phyloP scores from a whole-genome alignment of 2,113 vertebrate species.

The Channa maculata region DNA sequence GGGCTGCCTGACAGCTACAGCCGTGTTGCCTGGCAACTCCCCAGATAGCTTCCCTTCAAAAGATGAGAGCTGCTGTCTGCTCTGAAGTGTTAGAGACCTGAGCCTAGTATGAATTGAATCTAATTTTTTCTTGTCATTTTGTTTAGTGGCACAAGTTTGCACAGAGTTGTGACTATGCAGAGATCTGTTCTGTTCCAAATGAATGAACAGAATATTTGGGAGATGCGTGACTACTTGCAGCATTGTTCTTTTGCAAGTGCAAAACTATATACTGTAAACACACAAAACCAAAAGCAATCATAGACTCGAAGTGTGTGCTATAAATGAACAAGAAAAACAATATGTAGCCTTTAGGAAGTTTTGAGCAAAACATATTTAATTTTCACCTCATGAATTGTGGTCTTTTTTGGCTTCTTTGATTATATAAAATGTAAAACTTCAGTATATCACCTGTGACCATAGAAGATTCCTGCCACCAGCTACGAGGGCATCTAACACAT shows the following conservation, averaged over 20 bases:
- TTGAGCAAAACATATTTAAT: no score
- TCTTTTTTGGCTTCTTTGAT: no score
- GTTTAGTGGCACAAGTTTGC: conserved; percentile 71
- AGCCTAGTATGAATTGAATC: conserved; percentile 70
- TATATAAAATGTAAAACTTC: no score
- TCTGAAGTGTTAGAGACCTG: conserved; percentile 62
- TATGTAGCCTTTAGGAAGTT: no score
- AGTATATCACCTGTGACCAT: background rate
- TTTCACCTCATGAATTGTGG: no score
- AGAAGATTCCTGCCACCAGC: conserved; percentile 17
- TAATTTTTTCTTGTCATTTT: conserved; percentile 72
- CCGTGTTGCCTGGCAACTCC: conserved; percentile 82
- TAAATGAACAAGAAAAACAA: no score
- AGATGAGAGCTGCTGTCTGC: conserved; percentile 58
- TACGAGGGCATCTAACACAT: conserved; percentile 37
- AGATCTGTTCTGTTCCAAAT: conserved; percentile 46
- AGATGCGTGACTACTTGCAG: conserved; percentile 44
- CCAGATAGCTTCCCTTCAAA: conserved; percentile 68
- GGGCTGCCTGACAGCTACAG: conserved; percentile 60
- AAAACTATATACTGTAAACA: no score
- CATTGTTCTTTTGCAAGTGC: conserved; percentile 10
- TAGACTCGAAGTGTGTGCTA: no score
- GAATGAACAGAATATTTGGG: conserved; percentile 55
- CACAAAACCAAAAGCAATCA: no score
- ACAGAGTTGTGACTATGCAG: conserved; percentile 50